Evolutionary conservation across 2,888 invertebrate species (phyloP), one percentile per base, ranked within the genome.

Genomic region (Baronia brevicornis): DNA sequence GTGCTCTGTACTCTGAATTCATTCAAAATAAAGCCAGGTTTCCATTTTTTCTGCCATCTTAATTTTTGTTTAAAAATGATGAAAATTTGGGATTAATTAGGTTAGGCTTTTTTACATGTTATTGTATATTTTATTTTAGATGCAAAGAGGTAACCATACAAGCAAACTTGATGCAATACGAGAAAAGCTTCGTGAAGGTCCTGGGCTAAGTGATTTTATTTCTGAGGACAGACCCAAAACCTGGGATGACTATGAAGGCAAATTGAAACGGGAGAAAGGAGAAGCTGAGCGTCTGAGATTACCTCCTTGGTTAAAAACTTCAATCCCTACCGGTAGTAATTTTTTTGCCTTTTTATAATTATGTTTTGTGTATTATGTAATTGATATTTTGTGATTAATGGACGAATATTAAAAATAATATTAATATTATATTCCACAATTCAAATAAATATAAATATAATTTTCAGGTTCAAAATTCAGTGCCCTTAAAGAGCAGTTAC

Each of bases 291-390:
- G 97, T 36, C 72, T 98, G 21, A 87, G 95, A 33, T 73, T 98
- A 27, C 98, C 98, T 1, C 96, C 97, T 1, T 98, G 98, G 98
- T 70, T 98, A 21, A 97, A 97, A 70, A 95, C 94, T 4, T 90
- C 94, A 48, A 97, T 98, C 54, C 98, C 98, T 1, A 90, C 91
- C 46, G 98, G 96, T 51, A 41, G 38, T 14, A 10, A n/a, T 32
- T 19, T 5, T 19, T 5, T 6, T 21, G n/a, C n/a, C n/a, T 5
- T 5, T 21, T 21, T 21, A n/a, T 13, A 11, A 20, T 4, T 13
- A 25, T 2, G 7, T 25, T 3, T 8, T 26, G 7, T 24, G 12
- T 11, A 7, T 24, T 6, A 9, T 3, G 3, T 11, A 3, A 9
- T 11, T 19, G 7, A 19, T 3, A 6, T 3, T 6, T 19, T 6